Evolutionary conservation across 2,888 invertebrate species (phyloP).

Genomic region (Myathropa florea): DNA sequence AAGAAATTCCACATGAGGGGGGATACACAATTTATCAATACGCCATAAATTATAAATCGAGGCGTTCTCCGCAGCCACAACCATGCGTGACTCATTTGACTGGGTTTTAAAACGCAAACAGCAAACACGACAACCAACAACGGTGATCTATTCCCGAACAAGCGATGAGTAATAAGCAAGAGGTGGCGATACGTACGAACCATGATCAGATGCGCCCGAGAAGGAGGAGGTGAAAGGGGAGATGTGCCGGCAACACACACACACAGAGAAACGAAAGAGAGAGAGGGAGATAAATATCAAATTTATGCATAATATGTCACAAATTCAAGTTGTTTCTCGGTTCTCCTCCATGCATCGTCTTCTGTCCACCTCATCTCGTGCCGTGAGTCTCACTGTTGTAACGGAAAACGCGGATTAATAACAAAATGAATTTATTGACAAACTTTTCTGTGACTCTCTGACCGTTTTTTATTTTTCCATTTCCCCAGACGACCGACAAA

Average conservation of each 20-base stretch:
- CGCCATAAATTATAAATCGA: slow-evolving; percentile 51
- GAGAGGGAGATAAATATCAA: slow-evolving; percentile 48
- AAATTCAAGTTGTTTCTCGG: slow-evolving; percentile 31
- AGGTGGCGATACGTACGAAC: background rate
- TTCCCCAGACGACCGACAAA: background rate
- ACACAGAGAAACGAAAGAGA: slow-evolving; percentile 9
- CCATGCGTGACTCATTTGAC: background rate
- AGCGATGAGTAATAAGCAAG: background rate
- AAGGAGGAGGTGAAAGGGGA: background rate
- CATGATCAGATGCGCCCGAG: background rate
- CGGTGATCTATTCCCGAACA: slow-evolving; percentile 48
- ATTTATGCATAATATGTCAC: slow-evolving; percentile 65
- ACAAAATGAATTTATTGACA: slow-evolving; percentile 22
- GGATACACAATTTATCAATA: slow-evolving; percentile 50
- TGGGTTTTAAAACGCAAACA: background rate
- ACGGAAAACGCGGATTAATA: slow-evolving; percentile 44
- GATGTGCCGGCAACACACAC: background rate
- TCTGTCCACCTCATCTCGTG: background rate
- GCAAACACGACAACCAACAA: slow-evolving; percentile 48
- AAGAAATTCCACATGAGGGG: slow-evolving; percentile 44
- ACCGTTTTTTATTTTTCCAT: slow-evolving; percentile 12
- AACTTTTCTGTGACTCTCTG: background rate
- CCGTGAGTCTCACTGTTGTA: slow-evolving; percentile 23
- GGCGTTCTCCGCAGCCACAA: background rate
- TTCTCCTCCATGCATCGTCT: background rate